Evolutionary conservation across 2,888 invertebrate genomes (phyloP).

Genomic region (Odontocerum albicorne): DNA sequence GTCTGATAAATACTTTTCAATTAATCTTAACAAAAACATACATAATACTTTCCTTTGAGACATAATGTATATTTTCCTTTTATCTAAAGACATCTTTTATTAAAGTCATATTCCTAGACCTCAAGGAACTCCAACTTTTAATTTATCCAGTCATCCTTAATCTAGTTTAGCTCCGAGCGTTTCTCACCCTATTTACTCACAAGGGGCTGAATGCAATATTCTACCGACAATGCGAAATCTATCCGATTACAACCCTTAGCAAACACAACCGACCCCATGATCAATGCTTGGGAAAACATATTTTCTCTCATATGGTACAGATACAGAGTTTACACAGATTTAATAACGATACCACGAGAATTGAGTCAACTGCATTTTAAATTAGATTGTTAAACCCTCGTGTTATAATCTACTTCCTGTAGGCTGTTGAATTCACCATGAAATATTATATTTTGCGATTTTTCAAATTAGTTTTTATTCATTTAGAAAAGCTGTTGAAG

Average conservation of each 20-base stretch:
- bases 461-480: too few species aligned
- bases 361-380: background rate
- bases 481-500: too few species aligned
- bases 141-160: conserved; percentile 33
- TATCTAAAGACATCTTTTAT: too few species aligned
- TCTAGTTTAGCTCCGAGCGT: conserved; percentile 31
- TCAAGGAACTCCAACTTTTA: conserved; percentile 36
- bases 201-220: conserved; percentile 37
- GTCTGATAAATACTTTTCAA: too few species aligned
- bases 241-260: conserved; percentile 26
- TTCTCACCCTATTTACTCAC: conserved; percentile 31
- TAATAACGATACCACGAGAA: conserved; percentile 9
- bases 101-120: too few species aligned
- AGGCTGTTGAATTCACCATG: too few species aligned
- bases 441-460: too few species aligned
- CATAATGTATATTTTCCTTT: too few species aligned
- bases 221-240: conserved; percentile 20
- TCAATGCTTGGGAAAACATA: conserved; percentile 7
- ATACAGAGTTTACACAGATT: conserved; percentile 12
- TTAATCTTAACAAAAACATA: too few species aligned
- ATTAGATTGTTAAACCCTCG: too few species aligned
- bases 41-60: too few species aligned
- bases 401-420: too few species aligned
- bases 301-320: conserved; percentile 13
- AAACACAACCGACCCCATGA: background rate